phyloP scores from a whole-genome alignment of 1,140 invertebrate genomes.

The Leptestheria dahalacensis region DNA sequence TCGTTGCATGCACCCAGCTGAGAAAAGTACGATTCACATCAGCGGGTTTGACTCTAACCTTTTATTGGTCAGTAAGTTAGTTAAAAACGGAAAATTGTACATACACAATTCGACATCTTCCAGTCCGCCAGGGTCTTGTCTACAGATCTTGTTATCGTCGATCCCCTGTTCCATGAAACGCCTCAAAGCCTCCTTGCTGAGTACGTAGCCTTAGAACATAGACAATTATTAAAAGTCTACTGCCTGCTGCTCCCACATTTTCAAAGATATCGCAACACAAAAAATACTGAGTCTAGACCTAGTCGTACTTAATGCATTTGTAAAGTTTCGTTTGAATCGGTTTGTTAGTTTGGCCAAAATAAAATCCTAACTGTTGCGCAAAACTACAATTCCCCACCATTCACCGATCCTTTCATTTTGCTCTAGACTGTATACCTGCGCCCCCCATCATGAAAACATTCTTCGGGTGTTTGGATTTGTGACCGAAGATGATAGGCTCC shows the following conservation, averaged over 20 bases:
- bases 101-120: conserved; percentile 86
- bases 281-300: too few relatives aligned
- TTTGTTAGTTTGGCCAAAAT: too few relatives aligned
- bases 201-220: conserved; percentile 72
- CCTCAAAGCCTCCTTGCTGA: conserved; percentile 60
- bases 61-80: too few relatives aligned
- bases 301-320: too few relatives aligned
- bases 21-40: too few relatives aligned
- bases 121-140: conserved; percentile 54
- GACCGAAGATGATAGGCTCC: conserved; percentile 73
- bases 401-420: too few relatives aligned
- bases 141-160: conserved; percentile 47
- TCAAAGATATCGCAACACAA: not conserved
- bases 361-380: too few relatives aligned
- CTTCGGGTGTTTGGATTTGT: conserved; percentile 71
- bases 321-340: too few relatives aligned
- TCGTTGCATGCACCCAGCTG: conserved; percentile 66
- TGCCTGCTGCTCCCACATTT: too few relatives aligned
- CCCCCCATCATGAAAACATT: conserved; percentile 92
- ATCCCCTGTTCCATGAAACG: conserved; percentile 57
- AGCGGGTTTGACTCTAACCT: conserved; percentile 17
- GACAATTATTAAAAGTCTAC: too few relatives aligned
- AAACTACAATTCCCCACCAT: too few relatives aligned
- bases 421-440: conserved; percentile 44
- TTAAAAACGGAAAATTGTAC: conserved; percentile 1